Conservation (phyloP, 2,888 invertebrate genomes). For the Strigamia transsilvanica region DNA sequence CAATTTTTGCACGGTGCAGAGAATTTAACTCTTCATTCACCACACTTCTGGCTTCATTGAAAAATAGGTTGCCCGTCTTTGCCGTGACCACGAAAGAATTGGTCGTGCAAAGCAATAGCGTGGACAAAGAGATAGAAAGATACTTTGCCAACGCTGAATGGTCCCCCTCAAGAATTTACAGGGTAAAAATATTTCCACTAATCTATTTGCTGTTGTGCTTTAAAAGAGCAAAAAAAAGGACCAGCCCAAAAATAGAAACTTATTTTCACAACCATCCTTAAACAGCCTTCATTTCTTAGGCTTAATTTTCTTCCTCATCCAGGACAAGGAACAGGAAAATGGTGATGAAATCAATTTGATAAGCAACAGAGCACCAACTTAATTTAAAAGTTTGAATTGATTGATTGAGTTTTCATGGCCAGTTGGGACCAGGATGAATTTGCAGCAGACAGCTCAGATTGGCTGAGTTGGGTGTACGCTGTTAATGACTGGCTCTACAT, state of each 20-base stretch:
- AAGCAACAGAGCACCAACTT: neutral
- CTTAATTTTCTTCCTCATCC: constrained; percentile 1
- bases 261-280: neutral
- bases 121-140: no score
- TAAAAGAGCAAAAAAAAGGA: neutral
- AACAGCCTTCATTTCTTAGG: neutral
- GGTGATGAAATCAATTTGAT: neutral
- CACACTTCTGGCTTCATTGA: no score
- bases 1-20: no score
- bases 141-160: no score
- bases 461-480: neutral
- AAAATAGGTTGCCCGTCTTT: no score
- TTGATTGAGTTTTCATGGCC: neutral
- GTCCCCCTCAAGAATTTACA: neutral
- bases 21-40: no score
- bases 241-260: constrained; percentile 3
- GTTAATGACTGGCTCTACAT: constrained; percentile 17
- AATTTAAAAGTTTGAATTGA: neutral
- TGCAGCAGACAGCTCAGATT: neutral
- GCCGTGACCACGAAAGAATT: no score
- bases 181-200: neutral
- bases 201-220: no score
- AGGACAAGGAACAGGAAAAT: constrained; percentile 35
- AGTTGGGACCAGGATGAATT: constrained; percentile 1
- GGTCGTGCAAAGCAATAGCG: no score